A percentile compares a stretch with the other conserved stretches of the same genome.
phyloP scores from a whole-genome alignment of 2,888 invertebrate species.

The Aporophyla lueneburgensis region DNA sequence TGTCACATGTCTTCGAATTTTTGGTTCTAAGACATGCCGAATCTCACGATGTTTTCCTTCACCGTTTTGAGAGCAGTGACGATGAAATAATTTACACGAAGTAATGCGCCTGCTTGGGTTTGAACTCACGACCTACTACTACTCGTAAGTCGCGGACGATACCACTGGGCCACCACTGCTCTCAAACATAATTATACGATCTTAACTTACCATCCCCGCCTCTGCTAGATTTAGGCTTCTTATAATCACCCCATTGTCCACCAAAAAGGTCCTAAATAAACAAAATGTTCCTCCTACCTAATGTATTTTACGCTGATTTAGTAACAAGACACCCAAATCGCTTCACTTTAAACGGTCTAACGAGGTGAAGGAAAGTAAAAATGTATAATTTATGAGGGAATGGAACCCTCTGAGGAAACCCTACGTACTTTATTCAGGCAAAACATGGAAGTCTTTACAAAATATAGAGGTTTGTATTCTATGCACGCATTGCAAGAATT shows the following conservation, averaged over 20 bases:
- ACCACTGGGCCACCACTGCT: too few relatives aligned
- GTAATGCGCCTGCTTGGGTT: too few relatives aligned
- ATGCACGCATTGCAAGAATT: constrained; percentile 22
- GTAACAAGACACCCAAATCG: constrained; percentile 52
- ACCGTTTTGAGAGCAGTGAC: too few relatives aligned
- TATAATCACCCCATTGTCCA: neutral
- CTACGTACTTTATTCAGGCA: constrained; percentile 43
- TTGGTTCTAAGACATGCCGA: too few relatives aligned
- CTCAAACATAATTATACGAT: too few relatives aligned
- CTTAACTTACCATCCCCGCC: neutral
- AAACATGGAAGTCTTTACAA: constrained; percentile 34
- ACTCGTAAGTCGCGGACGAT: too few relatives aligned
- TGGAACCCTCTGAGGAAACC: constrained; percentile 24
- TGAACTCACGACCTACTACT: too few relatives aligned
- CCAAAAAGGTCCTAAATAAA: neutral
- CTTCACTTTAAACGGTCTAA: constrained; percentile 50
- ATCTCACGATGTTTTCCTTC: too few relatives aligned
- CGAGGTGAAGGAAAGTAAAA: constrained; percentile 54
- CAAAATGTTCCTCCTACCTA: neutral
- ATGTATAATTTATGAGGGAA: constrained; percentile 64
- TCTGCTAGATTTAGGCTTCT: too few relatives aligned
- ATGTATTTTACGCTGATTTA: constrained; percentile 39
- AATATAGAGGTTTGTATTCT: constrained; percentile 27
- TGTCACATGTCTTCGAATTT: too few relatives aligned
- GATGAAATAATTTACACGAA: too few relatives aligned